A percentile compares a stretch with the other conserved stretches of the same genome.
Evolutionary conservation across 2,888 invertebrate species (phyloP).

Genomic region (Campoplex capitator): DNA sequence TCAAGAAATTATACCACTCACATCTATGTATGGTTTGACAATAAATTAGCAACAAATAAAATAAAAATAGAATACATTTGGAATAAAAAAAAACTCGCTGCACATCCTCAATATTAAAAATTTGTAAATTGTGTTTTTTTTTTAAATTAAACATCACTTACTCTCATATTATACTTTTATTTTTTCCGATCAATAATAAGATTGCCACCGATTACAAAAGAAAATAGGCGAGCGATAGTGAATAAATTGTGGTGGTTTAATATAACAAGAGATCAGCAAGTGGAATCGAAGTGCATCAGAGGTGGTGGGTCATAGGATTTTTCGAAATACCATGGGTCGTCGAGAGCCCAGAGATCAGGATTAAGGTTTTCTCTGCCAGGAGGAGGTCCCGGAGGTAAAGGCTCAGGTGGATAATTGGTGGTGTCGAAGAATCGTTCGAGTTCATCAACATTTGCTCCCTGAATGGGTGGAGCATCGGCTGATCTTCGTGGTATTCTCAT

Average conservation of each 20-base stretch:
- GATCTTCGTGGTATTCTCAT: conserved; percentile 66
- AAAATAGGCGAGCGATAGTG: neutral
- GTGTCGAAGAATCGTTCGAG: conserved; percentile 78
- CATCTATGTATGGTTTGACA: no score
- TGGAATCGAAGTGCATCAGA: conserved; percentile 73
- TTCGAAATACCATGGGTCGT: conserved; percentile 77
- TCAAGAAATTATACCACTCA: no score
- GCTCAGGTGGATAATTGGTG: conserved; percentile 71
- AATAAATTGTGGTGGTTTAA: neutral
- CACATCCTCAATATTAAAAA: no score
- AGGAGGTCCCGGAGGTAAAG: conserved; percentile 68
- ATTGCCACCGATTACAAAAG: neutral
- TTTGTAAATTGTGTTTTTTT: no score
- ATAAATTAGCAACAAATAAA: no score
- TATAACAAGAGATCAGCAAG: neutral
- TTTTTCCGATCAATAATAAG: neutral
- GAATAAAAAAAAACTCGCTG: no score
- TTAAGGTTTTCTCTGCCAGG: conserved; percentile 72
- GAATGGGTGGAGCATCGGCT: conserved; percentile 41
- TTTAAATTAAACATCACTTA: no score
- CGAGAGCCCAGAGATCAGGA: conserved; percentile 78
- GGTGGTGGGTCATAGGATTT: conserved; percentile 69
- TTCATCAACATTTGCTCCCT: conserved; percentile 70
- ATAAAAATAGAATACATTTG: no score
- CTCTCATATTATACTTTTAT: neutral